Base-by-base conservation (phyloP, 2,113 vertebrate genomes). In the Campylorhamphus procurvoides region DNA sequence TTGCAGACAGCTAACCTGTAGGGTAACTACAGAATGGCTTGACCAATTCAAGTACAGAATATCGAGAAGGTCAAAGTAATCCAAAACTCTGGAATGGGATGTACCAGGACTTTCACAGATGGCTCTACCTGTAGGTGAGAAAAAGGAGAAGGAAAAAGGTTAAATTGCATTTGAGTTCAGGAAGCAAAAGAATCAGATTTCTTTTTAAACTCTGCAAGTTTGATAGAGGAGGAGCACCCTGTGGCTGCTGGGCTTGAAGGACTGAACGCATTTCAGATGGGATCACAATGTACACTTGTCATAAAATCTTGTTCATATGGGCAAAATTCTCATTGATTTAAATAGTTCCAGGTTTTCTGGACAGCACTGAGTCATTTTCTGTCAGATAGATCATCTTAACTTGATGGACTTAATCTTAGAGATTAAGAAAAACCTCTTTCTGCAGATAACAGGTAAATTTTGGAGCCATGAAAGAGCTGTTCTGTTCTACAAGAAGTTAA, bases 31-130 rank as follows among this genome's bases (percentile, higher is more conserved):
- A n/a, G 50, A 92, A 92, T 5, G 3, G 4, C 15, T 29, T 71
- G 94, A 60, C 77, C 59, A 94, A 77, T 93, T 94, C 92, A 96
- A 93, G n/a, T 31, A 55, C 7, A 91, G 82, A 95, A 89, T 86
- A 64, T 12, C 78, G 80, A 96, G 96, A 96, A 96, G 68, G 71
- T 91, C 89, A 96, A 80, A 95, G 71, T 22, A 63, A 42, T 73
- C 40, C 35, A 96, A 64, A 92, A 67, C 7, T 42, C 50, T 94
- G 72, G 52, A 35, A 9, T 22, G 22, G 52, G 90, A 62, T 24
- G 8, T 42, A 78, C 56, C 18, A 85, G 33, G 23, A 66, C 9
- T 27, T 73, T 94, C 75, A 46, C 18, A 86, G 42, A 33, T 72
- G 15, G 15, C 31, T 93, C 13, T 49, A 56, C 6, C n/a, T 82